Evolutionary conservation across 2,888 invertebrate species (phyloP).

Genomic region (Cepaea hortensis): DNA sequence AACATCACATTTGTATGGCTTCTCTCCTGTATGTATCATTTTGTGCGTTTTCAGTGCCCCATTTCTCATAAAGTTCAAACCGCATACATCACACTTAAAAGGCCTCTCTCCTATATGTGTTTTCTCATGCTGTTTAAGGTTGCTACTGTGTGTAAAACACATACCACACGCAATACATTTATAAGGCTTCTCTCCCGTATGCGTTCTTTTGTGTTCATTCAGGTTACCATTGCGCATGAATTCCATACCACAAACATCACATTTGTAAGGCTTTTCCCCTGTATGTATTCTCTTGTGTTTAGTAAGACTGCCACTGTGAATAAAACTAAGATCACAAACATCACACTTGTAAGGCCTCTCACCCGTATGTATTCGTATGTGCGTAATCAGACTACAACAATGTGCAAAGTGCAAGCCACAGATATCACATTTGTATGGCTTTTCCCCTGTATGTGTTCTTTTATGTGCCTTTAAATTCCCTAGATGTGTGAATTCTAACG

Average conservation of each 20-base stretch:
- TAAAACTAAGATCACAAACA: not conserved
- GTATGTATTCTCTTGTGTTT: not conserved
- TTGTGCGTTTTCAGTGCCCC: not conserved
- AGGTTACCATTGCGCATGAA: not conserved
- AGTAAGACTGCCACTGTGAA: not conserved
- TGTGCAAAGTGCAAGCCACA: not conserved
- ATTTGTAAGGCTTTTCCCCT: slow-evolving; percentile 21
- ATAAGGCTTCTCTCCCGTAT: slow-evolving; percentile 17
- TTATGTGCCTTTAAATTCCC: not conserved
- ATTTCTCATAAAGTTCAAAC: not conserved
- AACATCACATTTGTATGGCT: not conserved
- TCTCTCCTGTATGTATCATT: not conserved
- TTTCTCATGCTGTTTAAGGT: not conserved
- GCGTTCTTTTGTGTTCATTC: not conserved
- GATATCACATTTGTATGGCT: slow-evolving; percentile 6
- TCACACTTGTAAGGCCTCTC: slow-evolving; percentile 8
- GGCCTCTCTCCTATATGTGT: slow-evolving; percentile 5
- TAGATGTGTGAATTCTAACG: not conserved
- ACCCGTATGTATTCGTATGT: slow-evolving; percentile 4
- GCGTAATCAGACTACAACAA: not conserved
- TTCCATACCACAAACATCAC: slow-evolving; percentile 1
- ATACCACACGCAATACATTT: not conserved
- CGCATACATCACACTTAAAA: slow-evolving; percentile 1
- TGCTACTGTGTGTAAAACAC: not conserved
- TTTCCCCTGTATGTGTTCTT: slow-evolving; percentile 8